Base-by-base conservation (phyloP, 1,140 invertebrate species). In the Zaprionus nigranus region DNA sequence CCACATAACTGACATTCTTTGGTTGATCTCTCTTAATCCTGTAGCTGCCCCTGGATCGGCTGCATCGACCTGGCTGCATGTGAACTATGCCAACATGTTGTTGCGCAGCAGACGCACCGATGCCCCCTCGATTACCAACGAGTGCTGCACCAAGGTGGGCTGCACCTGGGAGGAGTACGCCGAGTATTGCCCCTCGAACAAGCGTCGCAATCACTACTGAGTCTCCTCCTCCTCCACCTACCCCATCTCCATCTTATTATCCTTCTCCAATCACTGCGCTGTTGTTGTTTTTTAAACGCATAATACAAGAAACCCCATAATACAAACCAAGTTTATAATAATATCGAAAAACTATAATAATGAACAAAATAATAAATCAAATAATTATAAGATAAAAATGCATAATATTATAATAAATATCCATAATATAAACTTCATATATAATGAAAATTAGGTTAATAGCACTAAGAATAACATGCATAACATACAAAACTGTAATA, bases 111-210 rank as follows among this genome's bases (percentile, higher is more conserved):
- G 90, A 46, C 90, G 92, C 12, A 62, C 82, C 12, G 79, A 81
- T 70, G 88, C 75, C n/a, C 93, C 82, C 24, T 94, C 93, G 5
- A 95, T 95, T 17, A 95, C 94, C 6, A 93, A 94, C 56, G 95
- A 95, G 79, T 95, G 95, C 79, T 95, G 95, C 86, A 94, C 93
- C 63, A 92, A 92, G 15, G 79, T 91, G 15, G 95, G 95, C 12
- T 95, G 95, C 69, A 95, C 95, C 30, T 95, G 94, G 95, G 95
- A 95, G 82, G 95, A 95, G 77, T 95, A 95, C 73, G 95, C 95
- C 36, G 95, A 95, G 83, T 95, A 95, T 79, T 95, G 95, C 87
- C 94, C 94, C 6, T 93, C 94, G 20, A 94, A 95, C 75, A 94
- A 94, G 68, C 90, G 94, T 22, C 91, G 88, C 54, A 92, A 92